Base-by-base conservation (phyloP, 92 coral and sea anemone genomes). In the Palythoa grandis region DNA sequence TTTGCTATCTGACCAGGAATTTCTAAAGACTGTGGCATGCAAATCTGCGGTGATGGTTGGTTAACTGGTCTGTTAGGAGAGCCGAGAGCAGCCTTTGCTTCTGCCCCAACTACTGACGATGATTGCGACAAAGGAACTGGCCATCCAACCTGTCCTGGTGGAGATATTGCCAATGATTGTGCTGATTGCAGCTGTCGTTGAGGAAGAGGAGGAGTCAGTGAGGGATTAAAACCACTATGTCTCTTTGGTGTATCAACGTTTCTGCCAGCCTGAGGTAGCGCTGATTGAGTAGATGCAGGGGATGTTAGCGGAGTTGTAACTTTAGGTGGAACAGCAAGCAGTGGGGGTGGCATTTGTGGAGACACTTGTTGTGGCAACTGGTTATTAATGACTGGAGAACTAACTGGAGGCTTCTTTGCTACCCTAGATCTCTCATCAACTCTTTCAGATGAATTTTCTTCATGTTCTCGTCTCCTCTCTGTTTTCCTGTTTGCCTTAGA, bases 401-500 rank as follows among this genome's bases (percentile, higher is more conserved):
- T 56, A 35, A 48, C 52, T 14, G 57, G 57, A 20, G 82, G 72
- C 20, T 79, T 79, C 38, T 22, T 79, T 48, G 74, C 65, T n/a
- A 79, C 8, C 24, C 37, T 43, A 19, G 74, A 61, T 65, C 19
- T 79, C 72, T 79, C 84, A 14, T 66, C 61, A 39, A 47, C 68
- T 50, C 37, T 52, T 35, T 83, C 87, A 39, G 17, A 39, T 43
- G 25, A 61, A 37, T 86, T 70, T 68, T 92, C 92, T 3, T 86
- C 78, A 23, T 88, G 92, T 19, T 86, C 92, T 25, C 87, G 86
- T 78, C 54, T 74, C 70, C 86, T 87, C 48, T 94, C 98, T 23
- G 91, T 90, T 52, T 80, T 83, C 72, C 98, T 90, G 88, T 92
- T 95, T 52, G 86, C 86, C 79, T 80, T 94, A 11, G 94, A 88